phyloP scores from a whole-genome alignment of 23 tunicate species.

The Trididemnum nubilum region DNA sequence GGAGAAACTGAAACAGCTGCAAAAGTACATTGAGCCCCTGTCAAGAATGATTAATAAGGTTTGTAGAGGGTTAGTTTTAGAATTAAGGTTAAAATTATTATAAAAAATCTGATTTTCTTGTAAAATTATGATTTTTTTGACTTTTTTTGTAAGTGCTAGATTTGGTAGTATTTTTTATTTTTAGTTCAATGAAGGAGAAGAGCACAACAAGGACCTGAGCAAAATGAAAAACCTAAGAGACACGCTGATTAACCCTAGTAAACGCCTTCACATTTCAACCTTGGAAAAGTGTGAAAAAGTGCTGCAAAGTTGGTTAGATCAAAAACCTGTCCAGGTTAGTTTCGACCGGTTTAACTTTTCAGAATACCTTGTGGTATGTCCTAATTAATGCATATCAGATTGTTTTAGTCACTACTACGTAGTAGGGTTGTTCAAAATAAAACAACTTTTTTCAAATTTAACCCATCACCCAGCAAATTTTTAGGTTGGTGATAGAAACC shows the following conservation, averaged over 20 bases:
- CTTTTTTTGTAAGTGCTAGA: background rate
- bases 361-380: too few relatives aligned
- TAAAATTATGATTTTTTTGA: background rate
- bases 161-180: background rate
- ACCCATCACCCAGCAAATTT: too few relatives aligned
- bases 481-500: too few relatives aligned
- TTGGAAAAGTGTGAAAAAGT: conserved; percentile 89
- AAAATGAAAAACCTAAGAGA: conserved; percentile 92
- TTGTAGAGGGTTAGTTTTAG: background rate
- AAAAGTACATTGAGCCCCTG: conserved; percentile 96
- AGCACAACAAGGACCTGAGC: conserved; percentile 67
- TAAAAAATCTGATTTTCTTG: background rate
- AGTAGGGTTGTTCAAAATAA: too few relatives aligned
- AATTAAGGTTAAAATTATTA: background rate
- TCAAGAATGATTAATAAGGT: conserved; percentile 91
- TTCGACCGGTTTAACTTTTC: too few relatives aligned
- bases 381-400: too few relatives aligned
- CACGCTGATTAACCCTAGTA: conserved; percentile 69
- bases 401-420: too few relatives aligned
- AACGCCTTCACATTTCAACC: conserved; percentile 60
- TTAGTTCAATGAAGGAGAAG: conserved; percentile 80
- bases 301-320: conserved; percentile 82
- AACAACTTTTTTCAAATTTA: too few relatives aligned
- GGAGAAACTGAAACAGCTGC: conserved; percentile 88
- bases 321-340: conserved; percentile 20